Conservation (phyloP, 2,888 invertebrate species). For the Drosophila melanocephala region DNA sequence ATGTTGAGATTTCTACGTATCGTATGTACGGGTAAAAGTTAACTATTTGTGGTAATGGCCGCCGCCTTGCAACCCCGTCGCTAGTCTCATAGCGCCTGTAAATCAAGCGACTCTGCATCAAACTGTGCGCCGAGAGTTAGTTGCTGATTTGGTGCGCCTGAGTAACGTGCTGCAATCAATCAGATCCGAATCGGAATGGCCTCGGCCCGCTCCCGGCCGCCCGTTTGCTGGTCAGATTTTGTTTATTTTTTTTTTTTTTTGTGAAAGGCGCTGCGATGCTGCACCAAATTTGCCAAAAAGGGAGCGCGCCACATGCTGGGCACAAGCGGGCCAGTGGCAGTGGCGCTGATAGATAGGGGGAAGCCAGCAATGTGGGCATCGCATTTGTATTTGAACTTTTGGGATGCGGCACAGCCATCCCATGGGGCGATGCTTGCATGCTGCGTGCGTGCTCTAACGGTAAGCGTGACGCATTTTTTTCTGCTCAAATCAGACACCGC, state of each 20-base stretch:
- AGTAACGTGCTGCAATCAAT: constrained; percentile 76
- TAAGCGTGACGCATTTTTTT: constrained; percentile 74
- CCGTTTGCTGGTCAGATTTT: constrained; percentile 76
- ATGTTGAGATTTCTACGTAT: constrained; percentile 61
- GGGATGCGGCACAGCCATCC: constrained; percentile 50
- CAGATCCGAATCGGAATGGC: constrained; percentile 47
- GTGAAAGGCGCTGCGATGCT: constrained; percentile 69
- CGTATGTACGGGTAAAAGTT: constrained; percentile 42
- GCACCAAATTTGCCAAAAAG: constrained; percentile 82
- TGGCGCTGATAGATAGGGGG: background rate
- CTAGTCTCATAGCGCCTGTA: constrained; percentile 43
- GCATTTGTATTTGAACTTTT: constrained; percentile 56
- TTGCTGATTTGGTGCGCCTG: constrained; percentile 80
- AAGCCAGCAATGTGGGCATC: constrained; percentile 35
- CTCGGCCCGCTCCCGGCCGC: constrained; percentile 10
- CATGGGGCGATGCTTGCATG: constrained; percentile 50
- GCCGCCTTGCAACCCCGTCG: constrained; percentile 3
- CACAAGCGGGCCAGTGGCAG: constrained; percentile 68
- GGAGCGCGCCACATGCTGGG: constrained; percentile 79
- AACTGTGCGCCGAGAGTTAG: constrained; percentile 65
- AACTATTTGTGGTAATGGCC: constrained; percentile 33
- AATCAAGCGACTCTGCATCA: constrained; percentile 67
- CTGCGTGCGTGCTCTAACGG: constrained; percentile 70
- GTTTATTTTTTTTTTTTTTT: constrained; percentile 8
- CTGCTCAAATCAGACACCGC: constrained; percentile 33